phyloP scores from a whole-genome alignment of 30 jellyfish, hydroid and myxozoan genomes.

The Catostylus mosaicus region DNA sequence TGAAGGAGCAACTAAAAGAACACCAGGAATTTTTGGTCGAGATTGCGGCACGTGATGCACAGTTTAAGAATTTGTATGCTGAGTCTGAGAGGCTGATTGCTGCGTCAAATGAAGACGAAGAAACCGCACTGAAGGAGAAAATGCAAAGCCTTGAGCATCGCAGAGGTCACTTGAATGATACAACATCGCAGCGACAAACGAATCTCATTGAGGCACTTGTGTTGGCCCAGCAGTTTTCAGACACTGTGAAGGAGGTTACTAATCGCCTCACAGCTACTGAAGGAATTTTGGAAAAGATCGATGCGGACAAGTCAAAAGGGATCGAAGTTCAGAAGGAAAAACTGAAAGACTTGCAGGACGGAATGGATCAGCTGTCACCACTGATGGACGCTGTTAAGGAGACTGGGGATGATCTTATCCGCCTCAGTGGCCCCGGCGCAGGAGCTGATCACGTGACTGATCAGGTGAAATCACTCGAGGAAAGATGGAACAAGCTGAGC shows the following conservation, averaged over 20 bases:
- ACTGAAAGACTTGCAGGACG: slow-evolving; percentile 84
- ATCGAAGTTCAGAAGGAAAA: slow-evolving; percentile 91
- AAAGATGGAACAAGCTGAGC: slow-evolving; percentile 84
- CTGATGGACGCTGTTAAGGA: slow-evolving; percentile 62
- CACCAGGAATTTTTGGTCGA: slow-evolving; percentile 79
- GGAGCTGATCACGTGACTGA: slow-evolving; percentile 71
- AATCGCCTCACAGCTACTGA: slow-evolving; percentile 70
- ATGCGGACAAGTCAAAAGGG: slow-evolving; percentile 91
- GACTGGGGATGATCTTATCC: slow-evolving; percentile 86
- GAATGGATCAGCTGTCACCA: slow-evolving; percentile 87
- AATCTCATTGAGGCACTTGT: slow-evolving; percentile 89
- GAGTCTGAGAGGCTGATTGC: slow-evolving; percentile 67
- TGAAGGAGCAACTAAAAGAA: slow-evolving; percentile 77
- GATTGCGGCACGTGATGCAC: slow-evolving; percentile 78
- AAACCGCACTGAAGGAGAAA: slow-evolving; percentile 76
- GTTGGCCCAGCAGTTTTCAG: slow-evolving; percentile 91
- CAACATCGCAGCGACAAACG: slow-evolving; percentile 74
- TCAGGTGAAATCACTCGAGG: slow-evolving; percentile 74
- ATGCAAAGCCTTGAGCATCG: slow-evolving; percentile 70
- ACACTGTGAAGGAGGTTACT: slow-evolving; percentile 66
- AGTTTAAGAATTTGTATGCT: slow-evolving; percentile 63
- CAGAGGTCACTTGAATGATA: slow-evolving; percentile 50
- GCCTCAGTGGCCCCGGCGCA: slow-evolving; percentile 92
- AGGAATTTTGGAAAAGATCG: slow-evolving; percentile 62
- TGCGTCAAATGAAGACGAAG: slow-evolving; percentile 95